Evolutionary conservation across 2,113 vertebrate genomes (phyloP).

Genomic region (Petroica traversi): DNA sequence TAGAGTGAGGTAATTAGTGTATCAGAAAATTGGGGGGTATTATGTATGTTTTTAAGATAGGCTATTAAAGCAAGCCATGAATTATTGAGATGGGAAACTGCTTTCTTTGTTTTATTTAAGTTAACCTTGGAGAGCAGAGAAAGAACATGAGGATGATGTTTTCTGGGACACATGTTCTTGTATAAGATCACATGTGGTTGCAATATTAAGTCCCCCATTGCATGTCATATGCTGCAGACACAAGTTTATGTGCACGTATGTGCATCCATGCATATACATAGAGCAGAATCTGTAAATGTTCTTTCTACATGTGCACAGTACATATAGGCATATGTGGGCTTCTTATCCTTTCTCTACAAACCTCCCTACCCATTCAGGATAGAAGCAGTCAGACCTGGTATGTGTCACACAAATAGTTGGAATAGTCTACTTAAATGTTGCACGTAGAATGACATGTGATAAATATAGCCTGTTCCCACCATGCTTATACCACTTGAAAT

Average conservation of each 20-base stretch:
- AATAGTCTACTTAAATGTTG: constrained; percentile 18
- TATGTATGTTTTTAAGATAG: constrained; percentile 64
- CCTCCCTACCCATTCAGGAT: not conserved
- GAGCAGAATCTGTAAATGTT: not conserved
- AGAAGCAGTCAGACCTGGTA: not conserved
- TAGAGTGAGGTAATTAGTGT: constrained; percentile 69
- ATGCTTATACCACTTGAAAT: not conserved
- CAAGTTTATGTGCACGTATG: not conserved
- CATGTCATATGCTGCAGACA: not conserved
- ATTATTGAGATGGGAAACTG: constrained; percentile 58
- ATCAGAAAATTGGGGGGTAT: constrained; percentile 69
- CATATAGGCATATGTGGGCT: not conserved
- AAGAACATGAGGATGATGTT: not conserved
- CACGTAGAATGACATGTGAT: not conserved
- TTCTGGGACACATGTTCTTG: not conserved
- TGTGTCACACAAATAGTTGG: constrained; percentile 9
- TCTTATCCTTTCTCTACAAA: not conserved
- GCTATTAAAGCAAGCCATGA: constrained; percentile 62
- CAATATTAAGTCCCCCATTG: not conserved
- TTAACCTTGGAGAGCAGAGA: constrained; percentile 45
- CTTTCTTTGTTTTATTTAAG: constrained; percentile 59
- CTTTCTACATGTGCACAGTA: not conserved
- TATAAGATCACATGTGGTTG: not conserved
- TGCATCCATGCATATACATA: not conserved
- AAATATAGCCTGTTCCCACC: constrained; percentile 45